These are phyloP conservation scores for Microcebus lehilahytsara DNA, from an alignment of 2,113 vertebrate species.

Conservation along the genomic window DNA sequence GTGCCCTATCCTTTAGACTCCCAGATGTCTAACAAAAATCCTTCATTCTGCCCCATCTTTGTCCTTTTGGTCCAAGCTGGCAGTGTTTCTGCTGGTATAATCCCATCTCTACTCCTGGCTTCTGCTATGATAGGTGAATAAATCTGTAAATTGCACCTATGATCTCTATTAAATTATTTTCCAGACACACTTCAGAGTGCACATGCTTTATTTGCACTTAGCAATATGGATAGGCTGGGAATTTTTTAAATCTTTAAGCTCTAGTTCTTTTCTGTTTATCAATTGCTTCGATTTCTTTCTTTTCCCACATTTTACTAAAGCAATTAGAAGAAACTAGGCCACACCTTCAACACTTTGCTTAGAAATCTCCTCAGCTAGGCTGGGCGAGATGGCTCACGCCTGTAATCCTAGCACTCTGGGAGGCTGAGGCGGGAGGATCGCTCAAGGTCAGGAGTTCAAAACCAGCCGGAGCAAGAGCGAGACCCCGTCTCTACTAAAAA, in stretches of 20 bases:
- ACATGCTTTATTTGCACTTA: background rate
- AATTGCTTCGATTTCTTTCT: background rate
- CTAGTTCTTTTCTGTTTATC: background rate
- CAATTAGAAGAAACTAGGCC: background rate
- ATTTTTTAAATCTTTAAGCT: background rate
- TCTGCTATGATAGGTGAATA: background rate
- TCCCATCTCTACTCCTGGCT: background rate
- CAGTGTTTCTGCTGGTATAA: background rate
- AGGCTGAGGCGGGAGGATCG: too few relatives aligned
- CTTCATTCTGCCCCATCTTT: background rate
- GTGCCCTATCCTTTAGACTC: background rate
- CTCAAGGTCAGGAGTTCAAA: too few relatives aligned
- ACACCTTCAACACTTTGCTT: background rate
- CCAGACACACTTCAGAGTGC: background rate
- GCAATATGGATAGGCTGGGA: background rate
- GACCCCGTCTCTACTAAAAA: too few relatives aligned
- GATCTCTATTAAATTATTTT: background rate
- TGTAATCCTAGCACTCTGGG: too few relatives aligned
- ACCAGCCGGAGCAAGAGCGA: too few relatives aligned
- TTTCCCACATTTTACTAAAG: background rate
- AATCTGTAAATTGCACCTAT: background rate
- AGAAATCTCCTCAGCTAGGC: background rate
- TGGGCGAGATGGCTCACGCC: too few relatives aligned
- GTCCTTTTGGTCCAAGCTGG: background rate
- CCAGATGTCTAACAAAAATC: background rate